Base-by-base conservation (phyloP, 2,797 vertebrate species). In the Diplodus sargus region DNA sequence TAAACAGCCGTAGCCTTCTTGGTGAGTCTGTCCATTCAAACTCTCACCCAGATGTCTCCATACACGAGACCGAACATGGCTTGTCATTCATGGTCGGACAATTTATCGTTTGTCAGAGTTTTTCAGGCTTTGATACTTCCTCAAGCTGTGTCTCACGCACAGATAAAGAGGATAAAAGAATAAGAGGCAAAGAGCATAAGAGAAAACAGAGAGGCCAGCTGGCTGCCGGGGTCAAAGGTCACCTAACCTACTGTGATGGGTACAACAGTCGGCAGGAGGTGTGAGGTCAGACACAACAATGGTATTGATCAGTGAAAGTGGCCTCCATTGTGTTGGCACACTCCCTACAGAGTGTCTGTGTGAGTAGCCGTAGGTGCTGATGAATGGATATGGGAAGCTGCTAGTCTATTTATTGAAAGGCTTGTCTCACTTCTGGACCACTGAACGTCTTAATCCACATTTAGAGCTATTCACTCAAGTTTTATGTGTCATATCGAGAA, bases 291-390 rank as follows among this genome's bases (percentile, higher is more conserved):
- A 78, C 61, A 51, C n/a, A 87, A 93, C 91, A 93, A 92, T 92
- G 73, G 76, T 91, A 92, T 92, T 90, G 89, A 94, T 92, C 74
- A 76, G 83, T 49, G 81, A 89, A 89, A 90, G 80, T 83, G 76
- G 87, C 67, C 78, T 75, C 56, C 45, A 90, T 93, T 93, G 91
- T 93, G 77, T 74, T 51, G 89, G 82, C 90, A 92, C 87, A 66
- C 84, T 92, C 90, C 87, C 89, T 78, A 72, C 79, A 85, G 89
- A 87, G 88, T 69, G 75, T 79, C 62, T 77, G 84, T 81, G 87
- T 91, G 81, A 83, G 87, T 18, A 82, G 82, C 76, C 61, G n/a
- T 74, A 74, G 83, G 87, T 78, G 82, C 78, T 90, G 90, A 88
- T 82, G 57, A 85, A 90, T 87, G 85, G 70, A 75, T 65, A 25